Percentiles rank a stretch among this genome's conserved stretches.
These are phyloP conservation scores for Drosophila recens DNA, from an alignment of 2,888 invertebrate species.

Conservation along the genomic window DNA sequence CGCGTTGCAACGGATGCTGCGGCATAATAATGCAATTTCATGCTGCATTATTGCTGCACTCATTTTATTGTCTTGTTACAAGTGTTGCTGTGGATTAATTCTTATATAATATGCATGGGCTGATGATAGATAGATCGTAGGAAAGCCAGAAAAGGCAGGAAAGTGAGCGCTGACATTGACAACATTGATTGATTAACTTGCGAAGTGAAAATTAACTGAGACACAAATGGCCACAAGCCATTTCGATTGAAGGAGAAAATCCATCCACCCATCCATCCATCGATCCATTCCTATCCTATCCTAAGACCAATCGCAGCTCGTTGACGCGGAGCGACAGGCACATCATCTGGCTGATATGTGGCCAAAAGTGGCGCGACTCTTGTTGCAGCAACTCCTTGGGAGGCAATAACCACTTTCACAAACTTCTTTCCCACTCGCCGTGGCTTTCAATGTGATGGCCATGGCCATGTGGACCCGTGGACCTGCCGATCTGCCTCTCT, in stretches of 20 bases:
- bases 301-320: slow-evolving; percentile 25
- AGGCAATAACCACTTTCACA: slow-evolving; percentile 77
- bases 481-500: background rate
- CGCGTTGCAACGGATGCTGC: slow-evolving; percentile 38
- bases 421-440: slow-evolving; percentile 54
- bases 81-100: slow-evolving; percentile 41
- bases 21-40: slow-evolving; percentile 67
- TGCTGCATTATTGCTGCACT: slow-evolving; percentile 63
- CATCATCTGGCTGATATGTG: slow-evolving; percentile 59
- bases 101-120: slow-evolving; percentile 58
- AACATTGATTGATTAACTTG: slow-evolving; percentile 39
- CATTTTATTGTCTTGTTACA: slow-evolving; percentile 8
- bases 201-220: slow-evolving; percentile 38
- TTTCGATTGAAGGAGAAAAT: slow-evolving; percentile 58
- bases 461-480: background rate
- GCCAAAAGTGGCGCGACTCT: slow-evolving; percentile 32
- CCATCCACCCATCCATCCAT: slow-evolving; percentile 2
- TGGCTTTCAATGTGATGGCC: slow-evolving; percentile 25
- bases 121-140: background rate
- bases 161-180: slow-evolving; percentile 14
- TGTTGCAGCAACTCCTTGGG: slow-evolving; percentile 66
- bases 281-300: slow-evolving; percentile 49
- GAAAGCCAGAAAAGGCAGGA: slow-evolving; percentile 9
- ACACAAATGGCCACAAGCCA: slow-evolving; percentile 43
- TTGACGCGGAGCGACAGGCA: slow-evolving; percentile 36